These are phyloP conservation scores for Lutraria rhynchaena DNA, from an alignment of 1,140 invertebrate species.

Conservation along the genomic window DNA sequence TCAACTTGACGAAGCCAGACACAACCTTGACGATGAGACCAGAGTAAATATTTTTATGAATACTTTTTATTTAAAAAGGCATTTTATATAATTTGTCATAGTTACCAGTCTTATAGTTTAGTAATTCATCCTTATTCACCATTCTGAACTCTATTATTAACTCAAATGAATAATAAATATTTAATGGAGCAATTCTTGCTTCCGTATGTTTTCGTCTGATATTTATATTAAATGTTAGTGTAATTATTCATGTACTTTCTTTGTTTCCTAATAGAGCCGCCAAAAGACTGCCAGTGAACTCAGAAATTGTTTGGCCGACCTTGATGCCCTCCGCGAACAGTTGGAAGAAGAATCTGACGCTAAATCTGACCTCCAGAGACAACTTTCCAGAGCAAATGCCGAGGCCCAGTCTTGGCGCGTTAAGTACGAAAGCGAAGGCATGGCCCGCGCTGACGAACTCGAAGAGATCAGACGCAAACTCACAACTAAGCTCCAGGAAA, in stretches of 20 bases:
- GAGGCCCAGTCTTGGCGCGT: conserved; percentile 91
- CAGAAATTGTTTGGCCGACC: conserved; percentile 84
- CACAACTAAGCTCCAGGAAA: conserved; percentile 95
- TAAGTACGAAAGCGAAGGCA: conserved; percentile 48
- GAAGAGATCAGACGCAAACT: conserved; percentile 99
- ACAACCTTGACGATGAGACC: conserved; percentile 97
- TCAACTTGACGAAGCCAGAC: conserved; percentile 96
- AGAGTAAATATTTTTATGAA: conserved; percentile 83
- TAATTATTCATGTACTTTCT: neutral
- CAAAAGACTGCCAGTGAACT: conserved; percentile 40
- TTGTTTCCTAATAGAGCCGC: conserved; percentile 33
- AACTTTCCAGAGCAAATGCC: conserved; percentile 81
- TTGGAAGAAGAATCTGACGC: conserved; percentile 99
- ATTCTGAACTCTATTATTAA: too few species aligned
- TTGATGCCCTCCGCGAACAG: conserved; percentile 98
- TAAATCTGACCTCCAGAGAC: conserved; percentile 92
- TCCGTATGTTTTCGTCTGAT: too few species aligned
- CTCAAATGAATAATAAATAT: too few species aligned
- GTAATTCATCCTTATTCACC: too few species aligned
- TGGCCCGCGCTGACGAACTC: conserved; percentile 86
- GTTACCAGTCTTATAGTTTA: too few species aligned
- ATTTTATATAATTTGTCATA: too few species aligned
- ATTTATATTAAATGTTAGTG: too few species aligned
- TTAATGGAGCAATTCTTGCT: too few species aligned
- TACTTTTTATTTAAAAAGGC: too few species aligned